Evolutionary conservation across 53 echinoderm and acorn worm species (phyloP), one percentile per base, ranked within the genome.

Genomic region (Astropecten irregularis): DNA sequence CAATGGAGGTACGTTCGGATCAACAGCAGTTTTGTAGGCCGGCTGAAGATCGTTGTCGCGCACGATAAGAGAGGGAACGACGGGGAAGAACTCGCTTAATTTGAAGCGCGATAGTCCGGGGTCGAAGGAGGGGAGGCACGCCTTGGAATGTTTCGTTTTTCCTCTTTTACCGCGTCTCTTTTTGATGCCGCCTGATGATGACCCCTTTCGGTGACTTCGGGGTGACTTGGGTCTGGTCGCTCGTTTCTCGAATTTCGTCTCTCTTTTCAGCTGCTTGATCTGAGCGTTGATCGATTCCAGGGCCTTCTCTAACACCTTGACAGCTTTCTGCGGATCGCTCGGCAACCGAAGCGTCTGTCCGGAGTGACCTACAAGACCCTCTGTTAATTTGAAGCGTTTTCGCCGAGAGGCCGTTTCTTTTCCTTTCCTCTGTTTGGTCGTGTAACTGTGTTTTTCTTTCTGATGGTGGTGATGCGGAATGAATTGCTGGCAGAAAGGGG

Each of bases 11-110:
- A 71, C 29, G 16, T 77, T 67, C 7, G 53, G 71, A n/a, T 85
- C 83, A 10, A 88, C 66, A 7, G 55, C 64, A 87, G 90, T 66
- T 26, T 90, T 88, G 53, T 81, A 92, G 25, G 95, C 88, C 4
- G 92, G 95, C n/a, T 69, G 63, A 25, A 95, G 77, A 59, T 92
- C 92, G 39, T 88, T 90, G 67, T 93, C 82, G 42, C 87, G 63
- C 30, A 93, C 90, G 14, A 87, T 71, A 55, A 95, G 60, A 40
- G 85, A 86, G 4, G 95, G 95, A 11, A 88, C 85, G 30, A 92
- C 69, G 13, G 88, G 49, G 28, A 95, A 85, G 3, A 76, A 51
- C 16, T 84, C 83, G 10, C 56, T 64, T 50, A 95, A 67, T 16
- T 76, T 90, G 68, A 95, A 94, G 31, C 28, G 19, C 18, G 79